These are phyloP conservation scores for Eilema depressum DNA, from an alignment of 2,888 invertebrate genomes.

Conservation along the genomic window DNA sequence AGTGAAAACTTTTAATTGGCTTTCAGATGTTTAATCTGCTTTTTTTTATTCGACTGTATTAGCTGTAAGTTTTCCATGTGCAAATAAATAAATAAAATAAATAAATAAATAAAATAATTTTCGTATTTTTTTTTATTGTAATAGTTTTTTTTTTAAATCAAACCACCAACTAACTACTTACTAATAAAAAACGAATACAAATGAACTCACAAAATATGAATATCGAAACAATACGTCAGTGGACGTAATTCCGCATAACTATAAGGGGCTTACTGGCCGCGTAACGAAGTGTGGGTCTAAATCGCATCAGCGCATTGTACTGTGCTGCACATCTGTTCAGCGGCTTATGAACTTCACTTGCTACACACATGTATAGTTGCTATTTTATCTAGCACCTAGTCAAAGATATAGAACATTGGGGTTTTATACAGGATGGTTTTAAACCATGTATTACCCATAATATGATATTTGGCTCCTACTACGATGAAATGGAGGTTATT, in stretches of 20 bases:
- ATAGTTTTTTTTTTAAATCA: no score
- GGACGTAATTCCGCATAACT: conserved; percentile 15
- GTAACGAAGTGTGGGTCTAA: conserved; percentile 76
- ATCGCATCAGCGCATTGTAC: conserved; percentile 73
- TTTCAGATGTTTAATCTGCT: no score
- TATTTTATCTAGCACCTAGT: conserved; percentile 2
- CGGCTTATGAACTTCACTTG: conserved; percentile 68
- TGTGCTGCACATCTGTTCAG: conserved; percentile 73
- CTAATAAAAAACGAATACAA: not conserved
- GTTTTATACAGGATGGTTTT: not conserved
- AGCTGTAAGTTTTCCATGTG: no score
- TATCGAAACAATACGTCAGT: conserved; percentile 16
- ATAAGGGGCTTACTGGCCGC: conserved; percentile 70
- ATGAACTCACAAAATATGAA: conserved; percentile 12
- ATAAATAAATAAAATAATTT: no score
- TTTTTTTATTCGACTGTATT: no score
- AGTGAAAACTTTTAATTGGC: no score
- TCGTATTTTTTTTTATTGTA: no score
- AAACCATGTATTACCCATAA: not conserved
- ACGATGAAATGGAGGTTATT: no score
- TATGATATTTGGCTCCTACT: no score
- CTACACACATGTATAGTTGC: conserved; percentile 6
- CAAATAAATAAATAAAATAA: no score
- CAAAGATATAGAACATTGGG: not conserved
- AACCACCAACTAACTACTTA: not conserved